Base-by-base conservation (phyloP, 2,113 vertebrate genomes). In the Clarias batrachus region DNA sequence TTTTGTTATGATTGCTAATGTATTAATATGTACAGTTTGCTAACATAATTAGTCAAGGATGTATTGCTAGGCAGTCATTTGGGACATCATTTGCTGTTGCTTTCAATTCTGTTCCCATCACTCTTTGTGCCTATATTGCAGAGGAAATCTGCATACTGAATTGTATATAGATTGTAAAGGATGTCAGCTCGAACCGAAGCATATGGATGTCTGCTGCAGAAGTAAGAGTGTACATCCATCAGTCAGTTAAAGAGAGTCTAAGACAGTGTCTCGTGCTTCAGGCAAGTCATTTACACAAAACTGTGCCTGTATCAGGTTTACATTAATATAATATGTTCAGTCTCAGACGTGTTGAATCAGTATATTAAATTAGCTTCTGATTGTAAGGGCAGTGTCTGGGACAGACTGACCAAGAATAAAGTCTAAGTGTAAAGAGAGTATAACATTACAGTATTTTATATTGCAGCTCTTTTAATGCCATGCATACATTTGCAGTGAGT, bases 231-330 rank as follows among this genome's bases (percentile, higher is more conserved):
- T 54, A 56, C 33, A 59, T 54, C 48, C 19, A 52, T 78, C 73
- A 62, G 60, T 52, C 60, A 27, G 11, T 66, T 70, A 16, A 16
- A 57, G 19, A 25, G 76, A 76, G 21, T 30, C 21, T 63, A 25
- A 59, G 27, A 65, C 71, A 76, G 48, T 63, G n/a, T 86, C 62
- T 86, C 48, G 59, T 80, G 52, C 52, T 66, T 68, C 76, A 71
- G 54, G 33, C 33, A 27, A 33, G 63, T 60, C 33, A 48, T 70
- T 54, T 63, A 33, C 41, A 37, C 85, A 41, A 57, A 81, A 71
- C n/a, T 25, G 33, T 68, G 25, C n/a, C 52, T 56, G 74, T n/a
- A 71, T 60, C 56, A 71, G 77, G 54, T 81, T 86, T 68, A 19
- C 25, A 56, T 54, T 85, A 30, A 80, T 81, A 70, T 52, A 37